These are phyloP conservation scores for Bergia puertoricense DNA, from an alignment of 92 coral and sea anemone species.

Conservation along the genomic window DNA sequence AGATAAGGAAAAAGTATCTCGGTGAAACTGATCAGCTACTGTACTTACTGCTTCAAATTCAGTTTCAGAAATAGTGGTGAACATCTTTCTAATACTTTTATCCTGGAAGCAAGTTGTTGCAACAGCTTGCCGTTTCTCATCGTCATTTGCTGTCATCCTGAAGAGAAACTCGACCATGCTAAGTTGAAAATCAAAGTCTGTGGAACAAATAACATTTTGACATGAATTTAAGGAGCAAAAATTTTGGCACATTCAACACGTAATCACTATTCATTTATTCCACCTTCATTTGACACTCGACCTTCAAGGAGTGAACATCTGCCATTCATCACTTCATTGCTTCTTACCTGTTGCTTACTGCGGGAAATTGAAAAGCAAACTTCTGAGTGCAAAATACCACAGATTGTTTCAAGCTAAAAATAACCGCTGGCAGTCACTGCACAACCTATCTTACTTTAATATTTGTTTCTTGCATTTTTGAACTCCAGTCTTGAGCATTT, in stretches of 20 bases:
- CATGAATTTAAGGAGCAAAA: not conserved
- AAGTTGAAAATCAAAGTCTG: slow-evolving; percentile 44
- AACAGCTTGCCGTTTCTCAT: not conserved
- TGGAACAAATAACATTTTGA: not conserved
- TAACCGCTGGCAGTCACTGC: too few species aligned
- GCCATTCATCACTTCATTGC: too few species aligned
- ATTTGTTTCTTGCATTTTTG: too few species aligned
- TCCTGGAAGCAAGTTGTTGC: slow-evolving; percentile 34
- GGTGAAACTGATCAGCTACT: not conserved
- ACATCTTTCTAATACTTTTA: slow-evolving; percentile 11
- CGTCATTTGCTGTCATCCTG: slow-evolving; percentile 21
- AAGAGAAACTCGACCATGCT: slow-evolving; percentile 37
- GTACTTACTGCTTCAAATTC: slow-evolving; percentile 34
- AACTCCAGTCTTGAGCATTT: too few species aligned
- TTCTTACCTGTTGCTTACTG: too few species aligned
- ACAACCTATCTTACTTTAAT: too few species aligned
- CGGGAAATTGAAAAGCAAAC: too few species aligned
- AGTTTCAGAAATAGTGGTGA: not conserved
- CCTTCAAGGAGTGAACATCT: too few species aligned
- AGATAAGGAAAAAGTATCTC: not conserved
- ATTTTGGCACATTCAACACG: not conserved
- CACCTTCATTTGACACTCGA: too few species aligned
- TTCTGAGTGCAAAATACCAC: too few species aligned
- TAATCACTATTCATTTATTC: not conserved
- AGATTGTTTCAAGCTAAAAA: too few species aligned